Percentiles rank a stretch among this genome's conserved stretches.
phyloP scores from a whole-genome alignment of 2,888 invertebrate genomes.

The Coecobrya sp. region DNA sequence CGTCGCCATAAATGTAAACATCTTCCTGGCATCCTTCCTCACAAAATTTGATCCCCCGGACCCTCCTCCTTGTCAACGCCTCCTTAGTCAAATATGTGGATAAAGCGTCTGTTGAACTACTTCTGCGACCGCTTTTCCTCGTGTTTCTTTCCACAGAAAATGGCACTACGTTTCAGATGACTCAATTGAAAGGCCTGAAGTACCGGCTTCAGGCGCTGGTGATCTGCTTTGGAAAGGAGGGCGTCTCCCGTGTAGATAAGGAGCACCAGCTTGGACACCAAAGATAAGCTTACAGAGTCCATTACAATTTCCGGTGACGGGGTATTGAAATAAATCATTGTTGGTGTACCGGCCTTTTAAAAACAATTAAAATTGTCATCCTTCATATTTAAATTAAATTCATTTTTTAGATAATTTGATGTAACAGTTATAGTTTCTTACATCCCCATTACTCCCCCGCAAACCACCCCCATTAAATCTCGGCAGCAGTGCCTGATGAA shows the following conservation, averaged over 20 bases:
- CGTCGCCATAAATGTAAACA: conserved; percentile 15
- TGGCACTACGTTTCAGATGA: not conserved
- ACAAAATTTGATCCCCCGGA: not conserved
- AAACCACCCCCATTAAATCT: not conserved
- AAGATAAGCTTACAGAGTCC: not conserved
- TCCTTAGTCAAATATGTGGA: not conserved
- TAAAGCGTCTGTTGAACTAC: not conserved
- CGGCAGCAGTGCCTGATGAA: not conserved
- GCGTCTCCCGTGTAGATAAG: conserved; percentile 17
- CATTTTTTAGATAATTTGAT: not conserved
- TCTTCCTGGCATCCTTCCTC: not conserved
- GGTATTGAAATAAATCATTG: not conserved
- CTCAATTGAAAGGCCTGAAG: not conserved
- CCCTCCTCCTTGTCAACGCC: not conserved
- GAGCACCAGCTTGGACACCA: not conserved
- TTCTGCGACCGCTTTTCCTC: not conserved
- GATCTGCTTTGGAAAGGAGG: not conserved
- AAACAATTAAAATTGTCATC: not conserved
- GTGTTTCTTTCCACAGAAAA: not conserved
- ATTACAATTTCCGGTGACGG: not conserved
- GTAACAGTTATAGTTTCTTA: not conserved
- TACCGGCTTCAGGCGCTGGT: not conserved
- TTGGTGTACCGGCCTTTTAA: not conserved
- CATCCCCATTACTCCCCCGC: too few relatives aligned
- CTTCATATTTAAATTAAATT: not conserved